Base-by-base conservation (phyloP, 2,888 invertebrate species). In the Leptogaster cylindrica region DNA sequence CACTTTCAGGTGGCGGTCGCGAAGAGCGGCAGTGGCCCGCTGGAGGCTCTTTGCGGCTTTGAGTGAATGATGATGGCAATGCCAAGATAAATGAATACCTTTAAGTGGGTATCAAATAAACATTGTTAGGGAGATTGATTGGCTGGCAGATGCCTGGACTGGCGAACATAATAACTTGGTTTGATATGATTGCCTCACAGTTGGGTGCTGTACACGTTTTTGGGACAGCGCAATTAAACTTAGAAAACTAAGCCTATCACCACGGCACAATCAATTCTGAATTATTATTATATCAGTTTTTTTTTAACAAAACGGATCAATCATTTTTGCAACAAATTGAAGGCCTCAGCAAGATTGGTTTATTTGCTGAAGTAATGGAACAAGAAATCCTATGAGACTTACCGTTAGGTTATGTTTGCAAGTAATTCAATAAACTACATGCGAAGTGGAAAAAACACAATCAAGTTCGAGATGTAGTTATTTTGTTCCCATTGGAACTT, bases 81-180 rank as follows among this genome's bases (percentile, higher is more conserved):
- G 50, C 12, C 33, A 20, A 52, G 52, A 33, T 52, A 52, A 52
- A 52, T 52, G 33, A 28, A n/a, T 33, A 16, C 52, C 33, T 31
- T 8, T 52, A 52, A 52, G 52, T 52, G 31, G 52, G 52, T 52
- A 52, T 52, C 52, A 52, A 52, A 33, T 52, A 52, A 52, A 52
- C 33, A 52, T 52, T 14, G 10, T 36, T 36, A 4, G 18, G 18
- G 14, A 18, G 27, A 31, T 31, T 33, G 52, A 52, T 52, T 52
- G 52, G 52, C 18, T 16, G 14, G 14, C 16, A 52, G 14, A 31
- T 14, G 33, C 52, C 14, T 8, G 18, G 14, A 10, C 27, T 46
- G 14, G 33, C 28, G 33, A 52, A 52, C n/a, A n/a, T n/a, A 8
- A 52, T 16, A 52, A 52, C 51, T 27, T n/a, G n/a, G 52, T 52